A percentile compares a stretch with the other conserved stretches of the same genome.
Conservation (phyloP, 1,140 invertebrate species). For the Glossosoma conforme region DNA sequence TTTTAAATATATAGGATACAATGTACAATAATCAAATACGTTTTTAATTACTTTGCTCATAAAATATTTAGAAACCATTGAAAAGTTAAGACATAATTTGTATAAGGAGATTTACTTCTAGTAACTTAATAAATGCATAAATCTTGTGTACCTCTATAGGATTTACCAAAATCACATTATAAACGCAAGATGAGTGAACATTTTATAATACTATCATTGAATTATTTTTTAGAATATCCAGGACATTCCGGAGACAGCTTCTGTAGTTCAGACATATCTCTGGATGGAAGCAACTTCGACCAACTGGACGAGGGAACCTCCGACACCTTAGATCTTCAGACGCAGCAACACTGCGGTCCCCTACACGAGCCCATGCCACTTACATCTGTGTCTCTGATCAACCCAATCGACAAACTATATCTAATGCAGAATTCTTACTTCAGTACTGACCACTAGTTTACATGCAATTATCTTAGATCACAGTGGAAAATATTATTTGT, state of each 20-base stretch:
- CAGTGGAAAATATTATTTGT: not conserved
- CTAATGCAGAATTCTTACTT: slow-evolving; percentile 97
- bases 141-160: no score
- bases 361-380: slow-evolving; percentile 54
- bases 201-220: no score
- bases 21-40: no score
- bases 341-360: slow-evolving; percentile 56
- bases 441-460: slow-evolving; percentile 57
- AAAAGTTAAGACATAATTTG: no score
- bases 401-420: slow-evolving; percentile 96
- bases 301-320: slow-evolving; percentile 73
- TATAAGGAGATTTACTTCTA: no score
- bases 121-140: no score
- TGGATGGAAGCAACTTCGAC: slow-evolving; percentile 79
- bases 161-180: no score
- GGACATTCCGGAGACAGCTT: slow-evolving; percentile 84
- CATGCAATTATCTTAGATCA: not conserved
- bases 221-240: slow-evolving; percentile 66
- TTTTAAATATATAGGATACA: no score
- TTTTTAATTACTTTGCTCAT: no score
- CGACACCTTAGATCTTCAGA: slow-evolving; percentile 69
- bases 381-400: slow-evolving; percentile 63
- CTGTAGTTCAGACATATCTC: slow-evolving; percentile 82
- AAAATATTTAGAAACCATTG: no score
- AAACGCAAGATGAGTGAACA: no score